Conservation (phyloP, 2,888 invertebrate genomes). For the Drosophila mercatorum region DNA sequence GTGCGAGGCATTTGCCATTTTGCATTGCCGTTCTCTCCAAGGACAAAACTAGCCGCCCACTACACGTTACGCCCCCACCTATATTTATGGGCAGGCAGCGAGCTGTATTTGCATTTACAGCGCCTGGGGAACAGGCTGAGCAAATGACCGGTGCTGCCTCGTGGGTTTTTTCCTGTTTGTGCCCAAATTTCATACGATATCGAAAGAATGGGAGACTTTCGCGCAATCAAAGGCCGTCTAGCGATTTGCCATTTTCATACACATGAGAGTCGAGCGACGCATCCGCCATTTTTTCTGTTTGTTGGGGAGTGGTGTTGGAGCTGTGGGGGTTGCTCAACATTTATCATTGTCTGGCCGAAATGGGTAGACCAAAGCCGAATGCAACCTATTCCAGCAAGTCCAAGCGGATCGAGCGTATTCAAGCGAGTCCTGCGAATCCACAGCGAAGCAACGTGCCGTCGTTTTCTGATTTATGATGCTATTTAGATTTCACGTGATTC, state of each 20-base stretch:
- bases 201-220: slow-evolving; percentile 25
- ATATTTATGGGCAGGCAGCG: slow-evolving; percentile 65
- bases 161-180: slow-evolving; percentile 1
- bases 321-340: slow-evolving; percentile 42
- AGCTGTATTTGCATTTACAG: slow-evolving; percentile 64
- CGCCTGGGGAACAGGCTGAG: slow-evolving; percentile 61
- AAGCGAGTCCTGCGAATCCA: slow-evolving; percentile 35
- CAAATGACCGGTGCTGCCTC: slow-evolving; percentile 67
- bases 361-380: slow-evolving; percentile 43
- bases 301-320: neutral
- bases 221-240: slow-evolving; percentile 78
- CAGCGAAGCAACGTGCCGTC: slow-evolving; percentile 76
- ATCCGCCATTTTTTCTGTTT: slow-evolving; percentile 51
- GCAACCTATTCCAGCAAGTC: slow-evolving; percentile 33
- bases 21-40: slow-evolving; percentile 58
- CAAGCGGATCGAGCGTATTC: slow-evolving; percentile 25
- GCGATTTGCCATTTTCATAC: slow-evolving; percentile 78
- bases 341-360: slow-evolving; percentile 76
- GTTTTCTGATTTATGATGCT: slow-evolving; percentile 81
- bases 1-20: slow-evolving; percentile 50
- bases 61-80: slow-evolving; percentile 39
- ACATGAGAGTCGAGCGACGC: slow-evolving; percentile 69
- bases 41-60: slow-evolving; percentile 63
- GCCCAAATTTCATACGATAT: neutral
- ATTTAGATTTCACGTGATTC: slow-evolving; percentile 81